Percentiles rank a stretch among this genome's conserved stretches.
phyloP scores from a whole-genome alignment of 2,888 invertebrate genomes.

The Ceraclea dissimilis region DNA sequence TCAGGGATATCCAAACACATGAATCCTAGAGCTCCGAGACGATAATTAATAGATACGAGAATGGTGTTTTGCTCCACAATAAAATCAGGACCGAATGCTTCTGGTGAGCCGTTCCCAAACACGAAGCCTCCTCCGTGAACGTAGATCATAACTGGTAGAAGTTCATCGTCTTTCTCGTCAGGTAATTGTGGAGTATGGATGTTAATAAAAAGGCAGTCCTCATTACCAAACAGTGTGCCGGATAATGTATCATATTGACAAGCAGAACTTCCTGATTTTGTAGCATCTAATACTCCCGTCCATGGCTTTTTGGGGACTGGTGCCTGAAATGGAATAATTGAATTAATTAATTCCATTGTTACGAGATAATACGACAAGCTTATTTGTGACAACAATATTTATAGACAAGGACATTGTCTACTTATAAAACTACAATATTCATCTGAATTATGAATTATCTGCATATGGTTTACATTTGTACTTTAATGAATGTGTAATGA shows the following conservation, averaged over 20 bases:
- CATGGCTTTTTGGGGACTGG: slow-evolving; percentile 39
- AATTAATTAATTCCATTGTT: too few relatives aligned
- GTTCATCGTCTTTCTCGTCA: slow-evolving; percentile 28
- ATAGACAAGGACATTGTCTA: not conserved
- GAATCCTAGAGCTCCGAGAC: slow-evolving; percentile 44
- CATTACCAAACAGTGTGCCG: slow-evolving; percentile 31
- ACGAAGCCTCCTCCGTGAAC: slow-evolving; percentile 48
- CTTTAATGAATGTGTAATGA: too few relatives aligned
- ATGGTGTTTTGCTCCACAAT: slow-evolving; percentile 39
- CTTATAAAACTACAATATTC: not conserved
- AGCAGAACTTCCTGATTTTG: slow-evolving; percentile 32
- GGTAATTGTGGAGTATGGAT: slow-evolving; percentile 36
- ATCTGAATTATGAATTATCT: too few relatives aligned
- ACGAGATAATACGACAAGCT: too few relatives aligned
- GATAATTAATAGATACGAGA: slow-evolving; percentile 45
- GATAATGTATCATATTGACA: slow-evolving; percentile 29
- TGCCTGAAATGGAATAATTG: slow-evolving; percentile 31
- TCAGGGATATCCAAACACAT: slow-evolving; percentile 38
- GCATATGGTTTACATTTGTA: too few relatives aligned
- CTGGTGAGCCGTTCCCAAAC: slow-evolving; percentile 38
- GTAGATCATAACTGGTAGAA: slow-evolving; percentile 41
- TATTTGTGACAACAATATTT: too few relatives aligned
- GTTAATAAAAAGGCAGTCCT: slow-evolving; percentile 44
- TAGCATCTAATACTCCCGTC: slow-evolving; percentile 45
- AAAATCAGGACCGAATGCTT: slow-evolving; percentile 42